Conservation (phyloP, 2,797 vertebrate species). For the Danio tinwini region DNA sequence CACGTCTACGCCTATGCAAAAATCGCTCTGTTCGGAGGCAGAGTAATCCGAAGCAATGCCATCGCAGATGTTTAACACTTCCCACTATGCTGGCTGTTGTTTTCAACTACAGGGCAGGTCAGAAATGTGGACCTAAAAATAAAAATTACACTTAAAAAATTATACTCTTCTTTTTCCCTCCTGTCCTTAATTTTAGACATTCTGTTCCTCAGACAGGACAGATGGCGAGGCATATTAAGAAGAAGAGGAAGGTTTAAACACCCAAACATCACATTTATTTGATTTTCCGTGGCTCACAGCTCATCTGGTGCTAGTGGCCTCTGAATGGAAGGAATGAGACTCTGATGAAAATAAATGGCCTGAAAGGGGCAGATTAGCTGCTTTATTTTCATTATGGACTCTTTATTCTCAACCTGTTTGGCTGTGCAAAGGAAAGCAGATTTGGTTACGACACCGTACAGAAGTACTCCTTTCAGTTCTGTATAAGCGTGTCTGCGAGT, state of each 20-base stretch:
- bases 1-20: not conserved
- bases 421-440: not conserved
- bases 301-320: conserved; percentile 26
- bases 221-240: conserved; percentile 26
- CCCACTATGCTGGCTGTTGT: not conserved
- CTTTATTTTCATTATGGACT: conserved; percentile 39
- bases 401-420: conserved; percentile 25
- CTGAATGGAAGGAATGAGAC: conserved; percentile 6
- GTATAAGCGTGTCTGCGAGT: conserved; percentile 5
- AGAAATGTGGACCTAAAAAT: conserved; percentile 37
- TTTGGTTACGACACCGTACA: not conserved
- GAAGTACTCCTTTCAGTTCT: conserved; percentile 2
- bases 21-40: not conserved
- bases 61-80: not conserved
- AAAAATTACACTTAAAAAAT: conserved; percentile 44
- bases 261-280: conserved; percentile 43
- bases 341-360: conserved; percentile 39
- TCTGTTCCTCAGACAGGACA: conserved; percentile 46
- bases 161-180: conserved; percentile 3
- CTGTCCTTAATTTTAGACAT: conserved; percentile 36
- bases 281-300: conserved; percentile 26
- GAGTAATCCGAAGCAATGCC: not conserved
- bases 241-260: conserved; percentile 37
- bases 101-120: conserved; percentile 7
- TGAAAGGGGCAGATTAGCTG: conserved; percentile 19